Evolutionary conservation across 2,797 vertebrate genomes (phyloP).

Genomic region (Alectoris magna): DNA sequence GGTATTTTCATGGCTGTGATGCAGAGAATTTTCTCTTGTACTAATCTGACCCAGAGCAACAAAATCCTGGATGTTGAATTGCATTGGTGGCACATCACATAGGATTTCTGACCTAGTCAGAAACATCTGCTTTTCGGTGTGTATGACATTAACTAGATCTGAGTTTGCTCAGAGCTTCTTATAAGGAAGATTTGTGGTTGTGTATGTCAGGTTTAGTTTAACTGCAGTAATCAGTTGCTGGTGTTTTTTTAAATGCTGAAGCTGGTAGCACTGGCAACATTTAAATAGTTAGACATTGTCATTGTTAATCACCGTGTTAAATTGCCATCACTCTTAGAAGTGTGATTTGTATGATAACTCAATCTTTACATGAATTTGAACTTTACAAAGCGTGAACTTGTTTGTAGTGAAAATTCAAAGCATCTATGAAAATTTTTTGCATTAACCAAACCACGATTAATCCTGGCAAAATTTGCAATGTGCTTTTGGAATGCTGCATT

Average conservation of each 20-base stretch:
- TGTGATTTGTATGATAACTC: not conserved
- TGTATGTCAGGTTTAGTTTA: not conserved
- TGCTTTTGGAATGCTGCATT: not conserved
- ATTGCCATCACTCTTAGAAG: not conserved
- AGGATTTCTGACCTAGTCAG: not conserved
- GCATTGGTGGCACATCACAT: not conserved
- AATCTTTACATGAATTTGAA: not conserved
- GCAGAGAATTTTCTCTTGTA: not conserved
- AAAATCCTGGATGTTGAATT: not conserved
- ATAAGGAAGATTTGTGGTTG: not conserved
- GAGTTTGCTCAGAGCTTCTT: not conserved
- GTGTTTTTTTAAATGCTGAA: not conserved
- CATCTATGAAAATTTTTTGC: not conserved
- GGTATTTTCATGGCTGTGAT: not conserved
- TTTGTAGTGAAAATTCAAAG: not conserved
- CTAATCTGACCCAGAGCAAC: not conserved
- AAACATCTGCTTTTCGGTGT: not conserved
- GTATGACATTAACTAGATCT: not conserved
- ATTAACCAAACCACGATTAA: not conserved
- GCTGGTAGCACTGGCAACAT: not conserved
- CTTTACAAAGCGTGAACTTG: not conserved
- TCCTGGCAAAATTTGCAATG: not conserved
- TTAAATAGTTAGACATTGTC: not conserved
- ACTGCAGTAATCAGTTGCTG: not conserved
- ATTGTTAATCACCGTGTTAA: not conserved